Evolutionary conservation across 2,113 vertebrate genomes (phyloP), one percentile per base, ranked within the genome.

Genomic region (Prunella himalayana): DNA sequence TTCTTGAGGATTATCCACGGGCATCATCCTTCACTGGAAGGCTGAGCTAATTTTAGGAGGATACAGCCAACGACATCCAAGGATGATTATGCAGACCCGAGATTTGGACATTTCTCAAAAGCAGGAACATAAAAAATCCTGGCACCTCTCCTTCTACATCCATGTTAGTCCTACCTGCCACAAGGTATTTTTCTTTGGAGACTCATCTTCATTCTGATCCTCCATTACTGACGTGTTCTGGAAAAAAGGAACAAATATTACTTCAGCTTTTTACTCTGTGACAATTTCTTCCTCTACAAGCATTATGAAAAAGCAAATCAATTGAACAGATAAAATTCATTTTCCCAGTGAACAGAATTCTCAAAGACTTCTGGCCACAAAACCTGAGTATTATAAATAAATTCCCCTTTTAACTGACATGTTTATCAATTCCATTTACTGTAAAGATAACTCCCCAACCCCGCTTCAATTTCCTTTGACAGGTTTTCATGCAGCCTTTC

Each of bases 141-240:
- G 33, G 18, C 47, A 81, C 11, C 13, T 76, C 50, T 60, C 70
- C 28, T 50, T 65, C 49, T 27, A 27, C 13, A 13, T 1, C 3
- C 42, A 21, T 13, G n/a, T 59, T 37, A 81, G 54, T 94, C 98
- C 88, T 98, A 99, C 99, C 99, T 99, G 99, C 98, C 99, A 98
- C 96, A 99, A 98, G 91, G 99, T 99, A 97, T 97, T 99, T 98
- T 99, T 99, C 99, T 99, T 99, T 98, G 99, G 99, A 97, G 99
- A 99, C 97, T 99, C 98, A 97, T 99, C 99, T 91, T 99, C 99
- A 98, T 98, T 99, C 97, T 99, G 99, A 97, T 99, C 99, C 97
- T 99, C 99, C 99, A 99, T 99, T 97, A 98, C 98, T 95, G 99
- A 99, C 27, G 99, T 99, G 97, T 98, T 99, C 99, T 99, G 97